phyloP scores from a whole-genome alignment of 2,888 invertebrate genomes.

The Diaperis boleti region DNA sequence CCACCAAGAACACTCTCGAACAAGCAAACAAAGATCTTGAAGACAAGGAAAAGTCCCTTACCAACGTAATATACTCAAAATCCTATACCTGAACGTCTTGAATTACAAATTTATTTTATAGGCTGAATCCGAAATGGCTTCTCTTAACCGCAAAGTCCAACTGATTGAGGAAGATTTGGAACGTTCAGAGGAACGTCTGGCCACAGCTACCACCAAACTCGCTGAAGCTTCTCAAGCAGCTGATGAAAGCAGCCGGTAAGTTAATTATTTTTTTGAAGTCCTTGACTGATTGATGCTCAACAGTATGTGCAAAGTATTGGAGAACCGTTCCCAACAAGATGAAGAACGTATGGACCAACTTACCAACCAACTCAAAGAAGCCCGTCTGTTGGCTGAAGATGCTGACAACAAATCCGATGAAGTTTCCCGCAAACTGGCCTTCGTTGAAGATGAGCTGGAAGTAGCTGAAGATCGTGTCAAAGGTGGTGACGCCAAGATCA shows the following conservation, averaged over 20 bases:
- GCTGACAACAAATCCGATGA: slow-evolving; percentile 99
- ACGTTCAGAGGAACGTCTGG: slow-evolving; percentile 97
- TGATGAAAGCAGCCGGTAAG: slow-evolving; percentile 85
- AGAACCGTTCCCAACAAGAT: slow-evolving; percentile 97
- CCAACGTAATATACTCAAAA: slow-evolving; percentile 51
- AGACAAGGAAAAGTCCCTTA: slow-evolving; percentile 69
- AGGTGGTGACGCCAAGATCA: slow-evolving; percentile 98
- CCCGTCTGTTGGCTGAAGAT: slow-evolving; percentile 96
- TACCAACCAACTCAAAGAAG: slow-evolving; percentile 99
- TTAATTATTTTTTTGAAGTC: background rate
- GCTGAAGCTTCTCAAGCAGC: slow-evolving; percentile 99
- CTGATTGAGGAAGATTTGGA: slow-evolving; percentile 99
- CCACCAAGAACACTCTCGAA: slow-evolving; percentile 98
- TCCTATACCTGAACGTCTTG: background rate
- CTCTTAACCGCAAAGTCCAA: slow-evolving; percentile 97
- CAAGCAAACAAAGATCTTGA: slow-evolving; percentile 98
- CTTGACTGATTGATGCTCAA: slow-evolving; percentile 49
- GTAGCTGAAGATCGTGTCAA: slow-evolving; percentile 99
- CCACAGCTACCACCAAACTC: slow-evolving; percentile 95
- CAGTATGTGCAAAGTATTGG: slow-evolving; percentile 99
- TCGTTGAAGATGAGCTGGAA: slow-evolving; percentile 99
- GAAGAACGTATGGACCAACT: slow-evolving; percentile 99
- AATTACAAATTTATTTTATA: slow-evolving; percentile 54
- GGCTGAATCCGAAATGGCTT: slow-evolving; percentile 97
- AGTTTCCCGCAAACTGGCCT: slow-evolving; percentile 99